Evolutionary conservation across 2,113 vertebrate genomes (phyloP).

Genomic region (Prunella himalayana): DNA sequence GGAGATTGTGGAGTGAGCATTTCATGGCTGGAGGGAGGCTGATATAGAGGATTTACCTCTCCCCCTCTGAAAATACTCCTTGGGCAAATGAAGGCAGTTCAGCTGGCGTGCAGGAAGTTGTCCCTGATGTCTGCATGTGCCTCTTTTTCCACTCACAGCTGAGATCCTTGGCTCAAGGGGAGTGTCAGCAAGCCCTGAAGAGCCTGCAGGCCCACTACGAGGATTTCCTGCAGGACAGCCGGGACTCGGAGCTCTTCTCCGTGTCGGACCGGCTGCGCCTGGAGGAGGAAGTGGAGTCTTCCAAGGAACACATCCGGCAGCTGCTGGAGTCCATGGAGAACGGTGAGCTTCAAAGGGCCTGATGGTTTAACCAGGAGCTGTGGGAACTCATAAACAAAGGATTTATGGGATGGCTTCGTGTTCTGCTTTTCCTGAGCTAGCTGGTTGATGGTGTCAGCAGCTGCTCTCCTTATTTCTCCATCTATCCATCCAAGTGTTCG

Average conservation of each 20-base stretch:
- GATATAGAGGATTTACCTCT: neutral
- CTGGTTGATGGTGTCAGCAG: neutral
- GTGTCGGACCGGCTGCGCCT: slow-evolving; percentile 79
- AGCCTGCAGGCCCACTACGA: slow-evolving; percentile 83
- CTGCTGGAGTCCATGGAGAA: slow-evolving; percentile 89
- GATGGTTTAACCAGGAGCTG: neutral
- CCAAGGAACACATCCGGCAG: slow-evolving; percentile 83
- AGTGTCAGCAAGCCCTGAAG: slow-evolving; percentile 83
- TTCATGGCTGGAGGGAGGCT: neutral
- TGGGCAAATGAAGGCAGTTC: fast-evolving
- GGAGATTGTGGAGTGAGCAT: fast-evolving
- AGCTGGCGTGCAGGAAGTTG: fast-evolving
- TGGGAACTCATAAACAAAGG: neutral
- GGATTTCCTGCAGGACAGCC: slow-evolving; percentile 91
- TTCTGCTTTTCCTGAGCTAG: neutral
- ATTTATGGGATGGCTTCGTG: neutral
- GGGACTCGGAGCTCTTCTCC: slow-evolving; percentile 86
- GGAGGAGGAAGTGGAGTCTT: slow-evolving; percentile 84
- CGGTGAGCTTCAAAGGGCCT: slow-evolving; percentile 70
- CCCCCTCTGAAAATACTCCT: neutral
- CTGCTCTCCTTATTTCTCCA: neutral
- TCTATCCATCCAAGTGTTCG: neutral
- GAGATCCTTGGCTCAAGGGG: slow-evolving; percentile 75
- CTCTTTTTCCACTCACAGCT: slow-evolving; percentile 70
- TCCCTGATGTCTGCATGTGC: neutral